These are phyloP conservation scores for Bombus difficillimus DNA, from an alignment of 1,140 invertebrate species.

Conservation along the genomic window DNA sequence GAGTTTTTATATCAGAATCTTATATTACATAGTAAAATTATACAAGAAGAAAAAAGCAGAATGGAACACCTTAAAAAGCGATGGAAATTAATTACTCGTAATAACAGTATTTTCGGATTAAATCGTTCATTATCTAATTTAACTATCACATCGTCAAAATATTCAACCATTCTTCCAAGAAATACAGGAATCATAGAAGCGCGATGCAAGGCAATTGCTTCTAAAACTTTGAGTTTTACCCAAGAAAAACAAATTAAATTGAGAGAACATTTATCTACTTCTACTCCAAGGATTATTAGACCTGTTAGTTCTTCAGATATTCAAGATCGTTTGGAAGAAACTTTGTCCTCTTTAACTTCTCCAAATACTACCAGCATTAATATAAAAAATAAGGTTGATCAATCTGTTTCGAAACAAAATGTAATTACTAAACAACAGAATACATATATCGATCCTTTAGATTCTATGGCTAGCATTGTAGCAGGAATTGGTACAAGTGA, in stretches of 20 bases:
- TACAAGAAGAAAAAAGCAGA: constrained; percentile 71
- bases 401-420: constrained; percentile 25
- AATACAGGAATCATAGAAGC: constrained; percentile 73
- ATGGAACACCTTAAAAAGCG: constrained; percentile 69
- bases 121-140: constrained; percentile 75
- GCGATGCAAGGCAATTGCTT: constrained; percentile 75
- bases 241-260: constrained; percentile 73
- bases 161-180: constrained; percentile 30
- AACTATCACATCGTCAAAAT: constrained; percentile 58
- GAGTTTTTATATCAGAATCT: constrained; percentile 80
- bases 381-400: constrained; percentile 42
- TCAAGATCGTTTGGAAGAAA: constrained; percentile 77
- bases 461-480: constrained; percentile 77
- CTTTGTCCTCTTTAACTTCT: constrained; percentile 74
- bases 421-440: constrained; percentile 35
- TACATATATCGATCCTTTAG: constrained; percentile 66
- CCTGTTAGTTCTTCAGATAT: constrained; percentile 70
- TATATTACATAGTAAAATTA: constrained; percentile 74
- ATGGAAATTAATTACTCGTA: constrained; percentile 65
- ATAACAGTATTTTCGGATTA: constrained; percentile 57
- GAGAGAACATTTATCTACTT: constrained; percentile 69
- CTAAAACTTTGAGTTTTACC: constrained; percentile 70
- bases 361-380: constrained; percentile 21
- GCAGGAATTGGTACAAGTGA: constrained; percentile 69
- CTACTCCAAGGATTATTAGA: constrained; percentile 71